A percentile compares a stretch with the other conserved stretches of the same genome.
Evolutionary conservation across 2,888 invertebrate species (phyloP).

Genomic region (Gari tellinella): DNA sequence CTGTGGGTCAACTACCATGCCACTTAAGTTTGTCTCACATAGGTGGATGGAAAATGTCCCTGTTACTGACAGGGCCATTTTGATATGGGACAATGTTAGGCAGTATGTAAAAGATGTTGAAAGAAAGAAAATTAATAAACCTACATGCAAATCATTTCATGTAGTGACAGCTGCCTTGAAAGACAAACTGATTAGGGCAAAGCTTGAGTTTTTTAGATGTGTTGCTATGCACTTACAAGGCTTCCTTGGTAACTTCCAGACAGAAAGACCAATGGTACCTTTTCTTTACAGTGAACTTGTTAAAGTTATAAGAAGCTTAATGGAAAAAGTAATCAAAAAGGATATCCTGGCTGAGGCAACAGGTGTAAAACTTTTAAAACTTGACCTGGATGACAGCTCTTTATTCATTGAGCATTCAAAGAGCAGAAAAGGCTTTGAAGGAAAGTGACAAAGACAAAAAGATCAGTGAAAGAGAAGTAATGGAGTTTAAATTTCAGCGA

Average conservation of each 20-base stretch:
- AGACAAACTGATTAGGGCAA: slow-evolving; percentile 40
- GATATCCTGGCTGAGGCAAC: too few relatives aligned
- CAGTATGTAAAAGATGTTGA: slow-evolving; percentile 44
- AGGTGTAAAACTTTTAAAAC: too few relatives aligned
- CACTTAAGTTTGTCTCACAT: slow-evolving; percentile 70
- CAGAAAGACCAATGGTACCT: too few relatives aligned
- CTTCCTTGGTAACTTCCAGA: slow-evolving; percentile 44
- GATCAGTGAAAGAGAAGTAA: slow-evolving; percentile 14
- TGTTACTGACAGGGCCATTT: slow-evolving; percentile 47
- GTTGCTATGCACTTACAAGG: slow-evolving; percentile 38
- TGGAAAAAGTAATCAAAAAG: too few relatives aligned
- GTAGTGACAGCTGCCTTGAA: too few relatives aligned
- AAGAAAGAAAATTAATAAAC: slow-evolving; percentile 35
- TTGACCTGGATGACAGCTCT: neutral
- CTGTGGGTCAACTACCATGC: slow-evolving; percentile 40
- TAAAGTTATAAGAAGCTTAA: too few relatives aligned
- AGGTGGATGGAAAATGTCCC: slow-evolving; percentile 63
- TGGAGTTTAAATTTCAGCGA: slow-evolving; percentile 25
- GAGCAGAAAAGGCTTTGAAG: slow-evolving; percentile 7
- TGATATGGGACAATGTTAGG: slow-evolving; percentile 28
- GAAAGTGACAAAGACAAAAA: slow-evolving; percentile 1
- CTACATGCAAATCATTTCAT: slow-evolving; percentile 36
- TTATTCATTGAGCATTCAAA: neutral
- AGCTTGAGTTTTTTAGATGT: slow-evolving; percentile 44
- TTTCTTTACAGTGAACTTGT: too few relatives aligned